Percentiles rank a stretch among this genome's conserved stretches.
phyloP scores from a whole-genome alignment of 1,140 invertebrate genomes.

The Onthophagus taurus region DNA sequence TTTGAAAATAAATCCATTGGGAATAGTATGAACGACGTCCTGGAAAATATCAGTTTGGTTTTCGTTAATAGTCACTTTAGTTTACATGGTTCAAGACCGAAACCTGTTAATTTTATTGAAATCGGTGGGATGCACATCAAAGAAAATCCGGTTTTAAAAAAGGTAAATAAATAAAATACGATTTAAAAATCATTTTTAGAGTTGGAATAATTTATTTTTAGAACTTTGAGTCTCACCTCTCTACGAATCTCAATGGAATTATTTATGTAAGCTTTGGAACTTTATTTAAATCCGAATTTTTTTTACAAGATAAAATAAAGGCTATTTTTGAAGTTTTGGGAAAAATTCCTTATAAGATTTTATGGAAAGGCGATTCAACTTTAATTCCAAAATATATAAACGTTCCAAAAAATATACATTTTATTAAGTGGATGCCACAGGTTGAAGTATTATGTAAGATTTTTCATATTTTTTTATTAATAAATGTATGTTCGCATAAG shows the following conservation, averaged over 20 bases:
- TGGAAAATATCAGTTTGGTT: conserved; percentile 44
- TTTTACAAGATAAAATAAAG: conserved; percentile 29
- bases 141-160: conserved; percentile 41
- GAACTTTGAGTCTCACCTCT: conserved; percentile 40
- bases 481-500: too few relatives aligned
- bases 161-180: conserved; percentile 36
- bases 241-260: conserved; percentile 42
- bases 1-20: conserved; percentile 39
- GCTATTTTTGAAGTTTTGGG: conserved; percentile 44
- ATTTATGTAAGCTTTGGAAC: conserved; percentile 41
- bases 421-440: conserved; percentile 60
- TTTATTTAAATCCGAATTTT: conserved; percentile 30
- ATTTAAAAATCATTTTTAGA: conserved; percentile 54
- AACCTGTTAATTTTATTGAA: conserved; percentile 50
- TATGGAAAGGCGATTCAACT: conserved; percentile 52
- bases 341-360: conserved; percentile 47
- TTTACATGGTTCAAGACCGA: conserved; percentile 44
- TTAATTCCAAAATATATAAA: conserved; percentile 29
- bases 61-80: conserved; percentile 52
- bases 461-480: too few relatives aligned
- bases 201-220: conserved; percentile 32
- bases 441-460: conserved; percentile 50
- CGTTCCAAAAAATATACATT: conserved; percentile 47
- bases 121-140: conserved; percentile 53
- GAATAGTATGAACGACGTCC: conserved; percentile 45